Base-by-base conservation (phyloP, 1,140 invertebrate genomes). In the Cotesia chilonis region DNA sequence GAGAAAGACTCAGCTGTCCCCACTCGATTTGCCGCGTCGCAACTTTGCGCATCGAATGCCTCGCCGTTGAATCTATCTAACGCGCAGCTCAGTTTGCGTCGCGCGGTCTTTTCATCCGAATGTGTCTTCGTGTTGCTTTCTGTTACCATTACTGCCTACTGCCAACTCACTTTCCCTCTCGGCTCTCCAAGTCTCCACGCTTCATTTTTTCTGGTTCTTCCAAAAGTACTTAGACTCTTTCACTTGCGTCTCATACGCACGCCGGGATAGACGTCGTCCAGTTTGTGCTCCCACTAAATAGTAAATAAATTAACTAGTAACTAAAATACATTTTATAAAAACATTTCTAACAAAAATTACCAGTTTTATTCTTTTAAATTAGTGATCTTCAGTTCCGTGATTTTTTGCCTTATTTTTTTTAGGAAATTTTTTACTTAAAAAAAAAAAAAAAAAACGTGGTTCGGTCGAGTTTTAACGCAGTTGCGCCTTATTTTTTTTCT, bases 11-110 rank as follows among this genome's bases (percentile, higher is more conserved):
- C 4, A 12, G 60, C 35, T 17, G 54, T 51, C 47, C 51, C 64
- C 54, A 61, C 68, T 66, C 4, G 14, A 37, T 17, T 7, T 36
- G 17, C 65, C 38, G 35, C 36, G 37, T 17, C 36, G 37, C 37
- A 57, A 63, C 38, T 17, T 38, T 12, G 17, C 37, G 63, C 70
- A 57, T 63, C 28, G 28, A 28, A 41, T 70, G 61, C 74, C 60
- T 7, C 4, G n/a, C 68, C 74, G 78, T 72, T 79, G 81, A 78
- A 78, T 75, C 75, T 75, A 52, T 41, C 64, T 73, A 60, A 36
- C 73, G 75, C 79, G 77, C 80, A 78, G 76, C 68, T 84, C 77
- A 85, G 84, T 85, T 71, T 73, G 4, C 28, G 63, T 69, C 73
- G 37, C 60, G 28, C 59, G 57, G 59, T 63, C 41, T 9, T 10